phyloP scores from a whole-genome alignment of 2,113 vertebrate species.

The Syrrhaptes paradoxus region DNA sequence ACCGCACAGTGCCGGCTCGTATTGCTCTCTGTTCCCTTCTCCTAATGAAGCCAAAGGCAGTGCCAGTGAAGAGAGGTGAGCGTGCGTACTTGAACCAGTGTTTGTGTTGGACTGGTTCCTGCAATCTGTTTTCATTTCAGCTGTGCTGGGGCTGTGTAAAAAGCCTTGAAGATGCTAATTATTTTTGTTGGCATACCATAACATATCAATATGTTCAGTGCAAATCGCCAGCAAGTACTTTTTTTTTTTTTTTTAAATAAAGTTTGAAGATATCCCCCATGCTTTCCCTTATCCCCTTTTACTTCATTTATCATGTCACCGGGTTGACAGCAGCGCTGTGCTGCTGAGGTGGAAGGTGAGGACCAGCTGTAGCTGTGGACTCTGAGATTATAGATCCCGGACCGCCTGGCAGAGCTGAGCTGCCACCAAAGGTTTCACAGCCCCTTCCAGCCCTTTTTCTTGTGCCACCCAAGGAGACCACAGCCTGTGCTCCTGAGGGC shows the following conservation, averaged over 20 bases:
- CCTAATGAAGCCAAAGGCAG: neutral
- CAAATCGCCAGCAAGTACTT: neutral
- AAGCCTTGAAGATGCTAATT: slow-evolving; percentile 61
- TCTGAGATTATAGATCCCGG: neutral
- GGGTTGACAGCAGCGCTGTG: neutral
- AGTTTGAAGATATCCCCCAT: neutral
- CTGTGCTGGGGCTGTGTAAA: slow-evolving; percentile 26
- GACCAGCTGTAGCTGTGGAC: neutral
- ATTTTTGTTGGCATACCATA: slow-evolving; percentile 32
- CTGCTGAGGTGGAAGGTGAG: neutral
- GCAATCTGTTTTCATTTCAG: slow-evolving; percentile 49
- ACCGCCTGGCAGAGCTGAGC: neutral
- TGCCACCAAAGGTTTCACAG: neutral
- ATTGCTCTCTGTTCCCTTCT: neutral
- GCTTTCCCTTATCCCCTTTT: neutral
- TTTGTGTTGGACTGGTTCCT: slow-evolving; percentile 42
- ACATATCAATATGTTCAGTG: slow-evolving; percentile 32
- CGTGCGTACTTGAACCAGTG: neutral
- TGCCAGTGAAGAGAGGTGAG: slow-evolving; percentile 44
- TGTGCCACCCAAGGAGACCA: neutral
- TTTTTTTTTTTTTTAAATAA: neutral
- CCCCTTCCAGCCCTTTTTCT: neutral
- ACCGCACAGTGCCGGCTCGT: neutral
- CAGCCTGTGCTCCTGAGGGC: neutral
- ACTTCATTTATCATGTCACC: neutral